Conservation (phyloP, 2,888 invertebrate species). For the Cordilura impudica region DNA sequence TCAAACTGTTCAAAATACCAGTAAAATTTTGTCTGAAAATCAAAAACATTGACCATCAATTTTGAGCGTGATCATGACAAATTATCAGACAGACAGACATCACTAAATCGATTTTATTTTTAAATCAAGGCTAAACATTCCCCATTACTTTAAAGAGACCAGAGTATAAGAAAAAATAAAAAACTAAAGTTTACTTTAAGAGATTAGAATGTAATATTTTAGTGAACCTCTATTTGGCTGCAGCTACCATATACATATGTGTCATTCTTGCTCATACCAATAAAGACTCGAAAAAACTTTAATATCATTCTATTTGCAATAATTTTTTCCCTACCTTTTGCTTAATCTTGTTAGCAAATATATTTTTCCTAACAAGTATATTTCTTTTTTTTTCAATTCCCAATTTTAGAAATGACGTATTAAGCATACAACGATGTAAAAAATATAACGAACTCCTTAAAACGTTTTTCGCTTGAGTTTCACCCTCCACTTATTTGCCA, state of each 20-base stretch:
- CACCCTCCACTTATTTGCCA: conserved; percentile 3
- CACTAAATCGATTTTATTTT: no score
- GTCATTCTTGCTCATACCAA: no score
- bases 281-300: not conserved
- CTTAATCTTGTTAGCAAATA: conserved; percentile 1
- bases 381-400: not conserved
- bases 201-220: not conserved
- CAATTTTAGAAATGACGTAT: conserved; percentile 15
- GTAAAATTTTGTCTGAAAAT: no score
- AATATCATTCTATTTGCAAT: not conserved
- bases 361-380: conserved; percentile 21
- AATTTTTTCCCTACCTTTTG: not conserved
- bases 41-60: no score
- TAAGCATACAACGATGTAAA: not conserved
- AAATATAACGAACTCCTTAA: conserved; percentile 22
- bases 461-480: not conserved
- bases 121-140: no score
- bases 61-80: no score
- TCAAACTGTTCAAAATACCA: no score
- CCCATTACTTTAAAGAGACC: no score
- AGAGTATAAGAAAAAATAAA: no score
- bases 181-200: not conserved
- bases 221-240: not conserved
- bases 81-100: no score
- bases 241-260: no score